Evolutionary conservation across 2,113 vertebrate genomes (phyloP).

Genomic region (Cynopterus brachyotis): DNA sequence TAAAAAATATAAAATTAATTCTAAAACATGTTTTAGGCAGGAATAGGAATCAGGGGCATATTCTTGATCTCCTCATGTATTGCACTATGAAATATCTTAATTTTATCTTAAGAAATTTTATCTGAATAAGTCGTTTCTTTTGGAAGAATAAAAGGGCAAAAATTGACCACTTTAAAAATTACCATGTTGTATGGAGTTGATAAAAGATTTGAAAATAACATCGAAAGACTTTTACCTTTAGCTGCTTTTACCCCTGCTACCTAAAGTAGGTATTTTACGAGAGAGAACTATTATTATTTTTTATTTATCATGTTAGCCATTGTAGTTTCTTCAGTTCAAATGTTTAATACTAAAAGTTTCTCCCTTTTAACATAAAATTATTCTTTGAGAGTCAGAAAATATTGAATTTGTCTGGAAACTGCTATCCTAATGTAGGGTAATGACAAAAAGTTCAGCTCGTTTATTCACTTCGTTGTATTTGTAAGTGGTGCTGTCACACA

Average conservation of each 20-base stretch:
- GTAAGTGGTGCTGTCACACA: slow-evolving; percentile 45
- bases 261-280: background rate
- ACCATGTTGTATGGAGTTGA: background rate
- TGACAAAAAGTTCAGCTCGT: slow-evolving; percentile 35
- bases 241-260: background rate
- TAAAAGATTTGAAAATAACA: slow-evolving; percentile 11
- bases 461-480: slow-evolving; percentile 19
- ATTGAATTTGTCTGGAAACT: slow-evolving; percentile 48
- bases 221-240: background rate
- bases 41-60: background rate
- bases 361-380: slow-evolving; percentile 50
- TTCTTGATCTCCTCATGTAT: background rate
- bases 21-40: background rate
- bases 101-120: background rate
- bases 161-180: background rate
- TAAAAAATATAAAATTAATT: background rate
- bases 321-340: background rate
- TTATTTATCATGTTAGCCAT: background rate
- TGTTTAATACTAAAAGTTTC: slow-evolving; percentile 10
- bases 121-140: background rate
- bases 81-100: background rate
- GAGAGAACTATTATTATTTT: slow-evolving; percentile 30
- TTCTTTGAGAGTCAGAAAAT: slow-evolving; percentile 44
- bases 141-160: slow-evolving; percentile 8
- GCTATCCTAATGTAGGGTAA: slow-evolving; percentile 7